Evolutionary conservation across 1,140 invertebrate genomes (phyloP), one percentile per base, ranked within the genome.

Genomic region (Thaumatotibia leucotreta): DNA sequence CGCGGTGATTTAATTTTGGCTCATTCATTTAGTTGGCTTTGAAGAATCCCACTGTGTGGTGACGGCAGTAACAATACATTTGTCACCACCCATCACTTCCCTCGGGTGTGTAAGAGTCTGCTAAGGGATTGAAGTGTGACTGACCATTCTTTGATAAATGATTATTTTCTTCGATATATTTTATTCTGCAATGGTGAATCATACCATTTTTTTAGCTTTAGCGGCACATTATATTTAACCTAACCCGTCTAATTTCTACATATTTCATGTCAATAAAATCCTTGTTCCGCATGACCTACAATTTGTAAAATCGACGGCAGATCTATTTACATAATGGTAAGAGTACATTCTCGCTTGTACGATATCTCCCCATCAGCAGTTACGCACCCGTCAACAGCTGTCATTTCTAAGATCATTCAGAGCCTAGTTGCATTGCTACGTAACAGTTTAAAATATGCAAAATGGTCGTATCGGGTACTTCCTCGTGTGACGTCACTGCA

Each of bases 371-470:
- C 14, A 31, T 58, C 52, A 14, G 24, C 29, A 27, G 52, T 58
- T 58, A 58, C 52, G 52, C 52, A 58, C 39, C 39, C 52, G 27
- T 58, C 52, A 58, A 27, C 27, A 14, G 11, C 52, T 58, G 52
- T 58, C 52, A 58, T 58, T 58, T 58, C 24, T 58, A 11, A 27
- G 52, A 52, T 58, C 52, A 58, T 24, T 27, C 9, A 9, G 52
- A 54, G 22, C 23, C 23, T 58, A 58, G 52, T 58, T 58, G 52
- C 27, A 58, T 11, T 58, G 52, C 52, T 58, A 24, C 50, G 50
- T 27, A 58, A 58, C 52, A 27, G 23, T 58, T 27, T 58, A 58
- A 58, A 58, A 27, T 58, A 58, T 58, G 52, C 52, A 58, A 58
- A 45, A 58, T 58, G 52, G 24, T 29, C 50, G 50, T 27, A 45